Percentiles rank a stretch among this genome's conserved stretches.
phyloP scores from a whole-genome alignment of 2,888 invertebrate genomes.

The Aporophyla nigra region DNA sequence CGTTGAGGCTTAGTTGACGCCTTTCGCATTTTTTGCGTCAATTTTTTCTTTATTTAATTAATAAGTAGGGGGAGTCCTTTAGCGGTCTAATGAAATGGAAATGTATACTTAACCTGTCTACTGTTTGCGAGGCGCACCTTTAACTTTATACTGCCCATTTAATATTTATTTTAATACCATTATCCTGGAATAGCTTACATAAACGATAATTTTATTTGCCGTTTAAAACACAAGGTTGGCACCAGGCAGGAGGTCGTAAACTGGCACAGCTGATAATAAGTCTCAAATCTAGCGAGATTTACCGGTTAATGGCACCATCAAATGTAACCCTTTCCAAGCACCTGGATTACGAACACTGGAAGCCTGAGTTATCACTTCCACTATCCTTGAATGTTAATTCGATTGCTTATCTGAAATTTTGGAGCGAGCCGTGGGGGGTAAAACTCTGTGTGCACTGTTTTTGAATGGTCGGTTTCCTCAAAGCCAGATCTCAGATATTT shows the following conservation, averaged over 20 bases:
- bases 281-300: constrained; percentile 66
- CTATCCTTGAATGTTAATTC: constrained; percentile 66
- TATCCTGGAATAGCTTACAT: constrained; percentile 46
- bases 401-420: constrained; percentile 63
- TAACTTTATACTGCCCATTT: constrained; percentile 34
- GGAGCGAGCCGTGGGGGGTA: constrained; percentile 11
- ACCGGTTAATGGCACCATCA: constrained; percentile 54
- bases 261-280: constrained; percentile 66
- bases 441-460: constrained; percentile 28
- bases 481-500: constrained; percentile 29
- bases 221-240: constrained; percentile 57
- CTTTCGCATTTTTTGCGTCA: constrained; percentile 36
- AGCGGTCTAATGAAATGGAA: constrained; percentile 6
- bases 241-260: constrained; percentile 61
- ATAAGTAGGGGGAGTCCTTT: constrained; percentile 11
- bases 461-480: constrained; percentile 20
- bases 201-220: constrained; percentile 64
- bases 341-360: constrained; percentile 48
- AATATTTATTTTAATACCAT: constrained; percentile 57
- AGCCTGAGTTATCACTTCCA: constrained; percentile 64
- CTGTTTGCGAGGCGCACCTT: constrained; percentile 10
- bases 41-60: constrained; percentile 27
- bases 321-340: constrained; percentile 57
- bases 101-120: constrained; percentile 12
- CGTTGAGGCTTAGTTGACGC: constrained; percentile 45